These are phyloP conservation scores for Hypena proboscidalis DNA, from an alignment of 2,888 invertebrate genomes.

Conservation along the genomic window DNA sequence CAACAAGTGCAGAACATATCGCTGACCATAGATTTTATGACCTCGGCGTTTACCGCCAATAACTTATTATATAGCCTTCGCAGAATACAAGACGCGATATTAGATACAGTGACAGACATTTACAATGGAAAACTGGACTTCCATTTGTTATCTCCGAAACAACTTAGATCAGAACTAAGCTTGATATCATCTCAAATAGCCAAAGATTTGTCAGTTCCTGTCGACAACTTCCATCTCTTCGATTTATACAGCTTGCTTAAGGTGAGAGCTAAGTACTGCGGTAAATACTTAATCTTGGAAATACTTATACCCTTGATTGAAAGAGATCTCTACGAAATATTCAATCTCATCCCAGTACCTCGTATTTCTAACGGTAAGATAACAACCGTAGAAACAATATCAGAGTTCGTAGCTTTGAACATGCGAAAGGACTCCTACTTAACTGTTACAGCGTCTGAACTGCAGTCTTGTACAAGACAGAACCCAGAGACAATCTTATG, in stretches of 20 bases:
- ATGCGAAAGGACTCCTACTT: constrained; percentile 5
- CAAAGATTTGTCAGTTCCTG: too few relatives aligned
- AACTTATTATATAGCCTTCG: constrained; percentile 5
- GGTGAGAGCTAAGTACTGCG: too few relatives aligned
- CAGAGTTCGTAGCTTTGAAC: too few relatives aligned
- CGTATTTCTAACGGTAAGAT: background rate
- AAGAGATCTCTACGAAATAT: constrained; percentile 6
- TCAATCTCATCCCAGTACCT: constrained; percentile 3
- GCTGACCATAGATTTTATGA: constrained; percentile 1
- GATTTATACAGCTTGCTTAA: too few relatives aligned
- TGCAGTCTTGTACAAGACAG: constrained; percentile 1
- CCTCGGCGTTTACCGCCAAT: constrained; percentile 2
- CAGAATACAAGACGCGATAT: constrained; percentile 6
- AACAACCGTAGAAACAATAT: background rate
- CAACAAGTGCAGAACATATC: constrained; percentile 1
- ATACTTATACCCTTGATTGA: constrained; percentile 5
- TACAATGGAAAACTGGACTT: too few relatives aligned
- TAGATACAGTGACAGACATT: too few relatives aligned
- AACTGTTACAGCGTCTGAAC: background rate
- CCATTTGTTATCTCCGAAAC: too few relatives aligned
- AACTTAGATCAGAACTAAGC: too few relatives aligned
- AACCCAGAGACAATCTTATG: too few relatives aligned
- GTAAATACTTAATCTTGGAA: constrained; percentile 5
- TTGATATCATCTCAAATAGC: too few relatives aligned
- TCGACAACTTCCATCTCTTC: too few relatives aligned